A percentile compares a stretch with the other conserved stretches of the same genome.
Conservation (phyloP, 1,140 invertebrate genomes). For the Cyclargus thomasi region DNA sequence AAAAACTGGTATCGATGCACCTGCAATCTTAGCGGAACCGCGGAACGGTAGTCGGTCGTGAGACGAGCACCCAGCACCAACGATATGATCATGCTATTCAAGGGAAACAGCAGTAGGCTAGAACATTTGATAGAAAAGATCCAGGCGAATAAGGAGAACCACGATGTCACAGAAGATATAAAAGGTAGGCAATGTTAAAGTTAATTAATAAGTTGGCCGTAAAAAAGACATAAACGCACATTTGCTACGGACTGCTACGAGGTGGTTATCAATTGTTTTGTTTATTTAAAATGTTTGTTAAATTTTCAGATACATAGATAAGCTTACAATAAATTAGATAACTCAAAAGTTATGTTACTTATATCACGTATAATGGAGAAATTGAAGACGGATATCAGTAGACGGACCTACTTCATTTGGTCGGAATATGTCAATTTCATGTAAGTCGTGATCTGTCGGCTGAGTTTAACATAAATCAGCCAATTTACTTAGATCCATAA, state of each 20-base stretch:
- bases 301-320: too few species aligned
- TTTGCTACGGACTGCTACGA: background rate
- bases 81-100: slow-evolving; percentile 83
- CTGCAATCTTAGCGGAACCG: slow-evolving; percentile 46
- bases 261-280: background rate
- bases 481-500: too few species aligned
- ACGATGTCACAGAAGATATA: slow-evolving; percentile 73
- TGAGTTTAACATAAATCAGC: too few species aligned
- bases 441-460: too few species aligned
- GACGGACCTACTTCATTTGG: too few species aligned
- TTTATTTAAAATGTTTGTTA: too few species aligned
- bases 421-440: too few species aligned
- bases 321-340: too few species aligned
- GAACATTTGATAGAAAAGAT: slow-evolving; percentile 90
- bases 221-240: background rate
- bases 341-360: too few species aligned
- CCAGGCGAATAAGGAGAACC: slow-evolving; percentile 83
- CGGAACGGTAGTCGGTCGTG: slow-evolving; percentile 28
- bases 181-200: slow-evolving; percentile 59
- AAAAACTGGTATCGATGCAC: slow-evolving; percentile 68
- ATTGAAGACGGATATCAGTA: too few species aligned
- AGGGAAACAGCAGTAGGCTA: slow-evolving; percentile 86
- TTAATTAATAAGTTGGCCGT: slow-evolving; percentile 1
- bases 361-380: too few species aligned
- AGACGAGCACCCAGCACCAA: slow-evolving; percentile 20